Percentiles rank a stretch among this genome's conserved stretches.
These are phyloP conservation scores for Bungarus multicinctus DNA, from an alignment of 2,113 vertebrate species.

Conservation along the genomic window DNA sequence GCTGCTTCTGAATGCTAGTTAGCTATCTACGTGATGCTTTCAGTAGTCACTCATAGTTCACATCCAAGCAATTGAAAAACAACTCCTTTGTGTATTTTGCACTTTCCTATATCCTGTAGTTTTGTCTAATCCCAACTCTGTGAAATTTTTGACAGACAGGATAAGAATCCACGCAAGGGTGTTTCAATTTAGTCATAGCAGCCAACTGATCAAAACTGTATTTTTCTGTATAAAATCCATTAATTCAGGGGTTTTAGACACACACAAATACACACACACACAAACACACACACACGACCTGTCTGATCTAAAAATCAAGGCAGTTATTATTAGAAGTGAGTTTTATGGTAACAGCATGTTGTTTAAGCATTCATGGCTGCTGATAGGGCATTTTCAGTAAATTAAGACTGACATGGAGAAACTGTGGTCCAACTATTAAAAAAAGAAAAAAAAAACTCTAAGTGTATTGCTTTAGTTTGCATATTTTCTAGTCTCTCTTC, in stretches of 20 bases:
- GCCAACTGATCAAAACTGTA: not conserved
- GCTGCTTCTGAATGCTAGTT: not conserved
- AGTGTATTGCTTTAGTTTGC: not conserved
- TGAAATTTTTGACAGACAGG: slow-evolving; percentile 5
- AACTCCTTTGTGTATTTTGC: not conserved
- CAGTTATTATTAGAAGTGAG: not conserved
- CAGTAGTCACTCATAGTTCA: not conserved
- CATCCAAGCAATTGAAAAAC: not conserved
- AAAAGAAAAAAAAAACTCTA: not conserved
- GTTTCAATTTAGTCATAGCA: not conserved
- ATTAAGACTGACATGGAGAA: not conserved
- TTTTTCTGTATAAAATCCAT: not conserved
- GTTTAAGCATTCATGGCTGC: not conserved
- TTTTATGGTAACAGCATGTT: not conserved
- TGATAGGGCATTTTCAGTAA: not conserved
- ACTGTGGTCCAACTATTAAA: not conserved
- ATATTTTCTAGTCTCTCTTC: not conserved
- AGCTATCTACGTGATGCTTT: not conserved
- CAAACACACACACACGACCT: not conserved
- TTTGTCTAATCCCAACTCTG: not conserved
- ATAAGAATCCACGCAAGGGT: not conserved
- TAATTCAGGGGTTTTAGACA: too few species aligned
- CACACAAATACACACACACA: too few species aligned
- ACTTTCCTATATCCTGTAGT: not conserved
- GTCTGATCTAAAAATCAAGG: rapidly evolving